Conservation (phyloP, 2,113 vertebrate genomes). For the Pedionomus torquatus region DNA sequence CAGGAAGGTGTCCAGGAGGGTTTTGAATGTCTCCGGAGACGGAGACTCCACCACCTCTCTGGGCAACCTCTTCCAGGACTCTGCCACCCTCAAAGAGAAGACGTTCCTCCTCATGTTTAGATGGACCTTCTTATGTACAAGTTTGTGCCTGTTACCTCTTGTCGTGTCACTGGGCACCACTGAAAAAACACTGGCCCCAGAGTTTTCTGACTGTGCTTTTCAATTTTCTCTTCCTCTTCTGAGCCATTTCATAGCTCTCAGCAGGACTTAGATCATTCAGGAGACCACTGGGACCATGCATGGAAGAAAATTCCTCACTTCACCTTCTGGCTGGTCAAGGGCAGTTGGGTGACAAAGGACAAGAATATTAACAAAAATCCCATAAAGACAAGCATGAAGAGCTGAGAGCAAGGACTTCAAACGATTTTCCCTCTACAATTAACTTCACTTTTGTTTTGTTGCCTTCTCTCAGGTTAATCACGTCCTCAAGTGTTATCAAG, state of each 20-base stretch:
- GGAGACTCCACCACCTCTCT: too few species aligned
- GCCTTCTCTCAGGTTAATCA: background rate
- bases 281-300: background rate
- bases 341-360: background rate
- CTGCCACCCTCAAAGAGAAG: too few species aligned
- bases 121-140: too few species aligned
- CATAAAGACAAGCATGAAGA: background rate
- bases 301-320: background rate
- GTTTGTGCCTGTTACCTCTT: too few species aligned
- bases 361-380: background rate
- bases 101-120: too few species aligned
- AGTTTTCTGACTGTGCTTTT: background rate
- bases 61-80: too few species aligned
- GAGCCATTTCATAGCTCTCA: background rate
- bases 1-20: too few species aligned
- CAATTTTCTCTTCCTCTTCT: background rate
- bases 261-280: background rate
- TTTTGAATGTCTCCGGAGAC: too few species aligned
- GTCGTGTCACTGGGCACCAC: too few species aligned
- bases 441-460: background rate
- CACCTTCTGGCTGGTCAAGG: background rate
- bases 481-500: rapidly evolving
- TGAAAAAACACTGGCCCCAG: too few species aligned
- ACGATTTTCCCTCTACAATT: background rate
- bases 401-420: background rate